Conservation (phyloP, 2,888 invertebrate genomes). For the Lagria hirta region DNA sequence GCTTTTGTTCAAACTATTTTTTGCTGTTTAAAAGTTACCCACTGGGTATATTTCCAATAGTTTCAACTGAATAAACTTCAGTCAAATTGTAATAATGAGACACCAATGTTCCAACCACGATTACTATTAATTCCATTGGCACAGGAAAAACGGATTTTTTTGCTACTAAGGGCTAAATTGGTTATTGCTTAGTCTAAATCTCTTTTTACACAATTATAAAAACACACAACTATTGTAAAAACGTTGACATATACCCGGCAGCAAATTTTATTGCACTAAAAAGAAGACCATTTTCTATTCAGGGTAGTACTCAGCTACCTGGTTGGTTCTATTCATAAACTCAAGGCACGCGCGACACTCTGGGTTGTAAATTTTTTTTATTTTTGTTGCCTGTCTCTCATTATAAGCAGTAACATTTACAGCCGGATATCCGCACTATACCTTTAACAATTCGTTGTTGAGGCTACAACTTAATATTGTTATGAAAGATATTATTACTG, state of each 20-base stretch:
- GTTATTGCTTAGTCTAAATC: too few relatives aligned
- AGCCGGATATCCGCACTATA: too few relatives aligned
- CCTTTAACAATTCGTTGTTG: constrained; percentile 68
- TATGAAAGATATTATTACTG: constrained; percentile 63
- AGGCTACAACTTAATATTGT: constrained; percentile 63
- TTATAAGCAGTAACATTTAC: too few relatives aligned
- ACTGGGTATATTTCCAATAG: constrained; percentile 70
- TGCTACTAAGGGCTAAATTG: constrained; percentile 60
- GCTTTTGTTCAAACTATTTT: constrained; percentile 9
- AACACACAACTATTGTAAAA: background rate
- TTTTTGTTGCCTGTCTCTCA: too few relatives aligned
- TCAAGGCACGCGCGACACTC: too few relatives aligned
- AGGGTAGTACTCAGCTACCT: too few relatives aligned
- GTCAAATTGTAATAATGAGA: constrained; percentile 62
- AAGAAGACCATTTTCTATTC: too few relatives aligned
- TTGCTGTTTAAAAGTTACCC: constrained; percentile 54
- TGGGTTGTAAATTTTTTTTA: too few relatives aligned
- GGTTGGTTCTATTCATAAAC: too few relatives aligned
- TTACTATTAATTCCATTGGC: constrained; percentile 74
- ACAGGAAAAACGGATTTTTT: constrained; percentile 68
- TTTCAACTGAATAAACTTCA: constrained; percentile 56
- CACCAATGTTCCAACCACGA: constrained; percentile 66
- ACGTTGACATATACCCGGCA: background rate
- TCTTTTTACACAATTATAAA: background rate
- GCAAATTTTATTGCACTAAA: background rate